Conservation (phyloP, 2,888 invertebrate species). For the Cremastinae sp. region DNA sequence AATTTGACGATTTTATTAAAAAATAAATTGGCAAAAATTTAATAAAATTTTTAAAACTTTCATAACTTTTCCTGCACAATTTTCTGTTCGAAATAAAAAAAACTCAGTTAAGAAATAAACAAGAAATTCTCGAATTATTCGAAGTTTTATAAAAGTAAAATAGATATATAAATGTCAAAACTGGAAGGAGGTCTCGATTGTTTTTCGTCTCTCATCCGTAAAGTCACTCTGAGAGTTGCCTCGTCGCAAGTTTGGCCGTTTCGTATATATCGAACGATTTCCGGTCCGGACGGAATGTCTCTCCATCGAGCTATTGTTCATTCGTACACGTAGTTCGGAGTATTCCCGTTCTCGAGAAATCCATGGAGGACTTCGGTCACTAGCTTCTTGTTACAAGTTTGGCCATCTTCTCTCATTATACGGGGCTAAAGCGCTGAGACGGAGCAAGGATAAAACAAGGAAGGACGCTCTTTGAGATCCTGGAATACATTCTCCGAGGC, state of each 20-base stretch:
- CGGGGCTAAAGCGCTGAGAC: slow-evolving; percentile 22
- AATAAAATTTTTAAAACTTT: too few relatives aligned
- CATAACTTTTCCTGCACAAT: too few relatives aligned
- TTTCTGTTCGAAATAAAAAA: too few relatives aligned
- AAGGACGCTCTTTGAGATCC: slow-evolving; percentile 23
- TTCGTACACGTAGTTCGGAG: not conserved
- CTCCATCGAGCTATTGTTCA: slow-evolving; percentile 1
- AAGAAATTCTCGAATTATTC: slow-evolving; percentile 9
- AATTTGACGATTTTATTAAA: too few relatives aligned
- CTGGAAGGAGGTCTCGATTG: slow-evolving; percentile 1
- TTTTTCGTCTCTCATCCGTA: not conserved
- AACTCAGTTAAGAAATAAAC: not conserved
- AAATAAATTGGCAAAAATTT: too few relatives aligned
- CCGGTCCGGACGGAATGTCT: slow-evolving; percentile 4
- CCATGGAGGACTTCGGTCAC: slow-evolving; percentile 49
- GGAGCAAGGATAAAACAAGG: slow-evolving; percentile 6
- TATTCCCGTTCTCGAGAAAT: slow-evolving; percentile 38
- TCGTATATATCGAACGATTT: slow-evolving; percentile 57
- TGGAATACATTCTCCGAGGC: slow-evolving; percentile 29
- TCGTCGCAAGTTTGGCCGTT: slow-evolving; percentile 21
- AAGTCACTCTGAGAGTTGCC: not conserved
- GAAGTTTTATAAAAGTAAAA: too few relatives aligned
- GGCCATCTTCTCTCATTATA: slow-evolving; percentile 61
- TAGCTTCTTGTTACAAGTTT: slow-evolving; percentile 64
- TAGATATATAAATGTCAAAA: not conserved